A percentile compares a stretch with the other conserved stretches of the same genome.
These are phyloP conservation scores for Chlamydotis undulata DNA, from an alignment of 2,113 vertebrate genomes.

Conservation along the genomic window DNA sequence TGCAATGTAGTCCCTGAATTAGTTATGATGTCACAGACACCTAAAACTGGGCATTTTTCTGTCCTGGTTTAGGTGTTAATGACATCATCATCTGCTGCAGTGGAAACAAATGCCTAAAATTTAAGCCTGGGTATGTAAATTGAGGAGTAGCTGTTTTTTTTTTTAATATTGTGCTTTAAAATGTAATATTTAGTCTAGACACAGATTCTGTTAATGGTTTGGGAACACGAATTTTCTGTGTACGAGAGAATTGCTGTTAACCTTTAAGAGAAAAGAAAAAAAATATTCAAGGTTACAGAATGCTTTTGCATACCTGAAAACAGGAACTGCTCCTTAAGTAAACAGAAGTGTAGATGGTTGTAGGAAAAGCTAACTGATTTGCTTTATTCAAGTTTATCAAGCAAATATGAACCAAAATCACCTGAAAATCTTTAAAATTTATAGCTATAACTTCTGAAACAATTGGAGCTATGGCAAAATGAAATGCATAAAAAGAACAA, in stretches of 20 bases:
- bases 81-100: conserved; percentile 37
- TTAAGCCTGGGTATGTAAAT: conserved; percentile 10
- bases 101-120: conserved; percentile 30
- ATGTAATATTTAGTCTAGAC: conserved; percentile 33
- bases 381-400: not conserved
- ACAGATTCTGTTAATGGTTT: conserved; percentile 15
- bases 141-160: not conserved
- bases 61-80: conserved; percentile 51
- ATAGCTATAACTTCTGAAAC: not conserved
- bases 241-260: not conserved
- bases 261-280: not conserved
- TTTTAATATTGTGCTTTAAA: conserved; percentile 8
- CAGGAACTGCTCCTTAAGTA: not conserved
- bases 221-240: not conserved
- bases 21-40: conserved; percentile 38
- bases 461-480: not conserved
- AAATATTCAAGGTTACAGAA: not conserved
- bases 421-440: not conserved
- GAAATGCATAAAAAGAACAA: not conserved
- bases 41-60: conserved; percentile 21
- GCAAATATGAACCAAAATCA: not conserved
- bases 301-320: not conserved
- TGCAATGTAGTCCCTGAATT: not conserved
- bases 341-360: not conserved
- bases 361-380: not conserved